Conservation (phyloP, 2,888 invertebrate genomes). For the Mesodorylaimus sp. region DNA sequence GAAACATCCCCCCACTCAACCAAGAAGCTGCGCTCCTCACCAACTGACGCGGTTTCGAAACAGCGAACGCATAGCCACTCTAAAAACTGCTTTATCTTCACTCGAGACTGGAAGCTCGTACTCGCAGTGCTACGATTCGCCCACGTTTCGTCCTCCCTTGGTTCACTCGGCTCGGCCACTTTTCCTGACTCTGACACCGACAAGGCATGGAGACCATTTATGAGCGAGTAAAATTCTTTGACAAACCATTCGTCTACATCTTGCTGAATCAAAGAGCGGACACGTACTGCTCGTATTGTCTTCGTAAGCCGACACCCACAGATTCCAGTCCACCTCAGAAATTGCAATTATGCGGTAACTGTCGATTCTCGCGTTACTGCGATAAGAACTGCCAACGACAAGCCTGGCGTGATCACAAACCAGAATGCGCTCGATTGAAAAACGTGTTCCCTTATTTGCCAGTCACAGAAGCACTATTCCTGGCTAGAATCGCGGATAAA, state of each 20-base stretch:
- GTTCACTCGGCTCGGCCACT: too few species aligned
- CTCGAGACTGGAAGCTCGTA: too few species aligned
- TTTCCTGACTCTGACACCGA: too few species aligned
- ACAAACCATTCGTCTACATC: constrained; percentile 22
- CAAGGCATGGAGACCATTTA: too few species aligned
- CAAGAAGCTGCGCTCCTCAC: too few species aligned
- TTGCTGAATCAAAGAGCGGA: constrained; percentile 18
- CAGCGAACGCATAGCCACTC: too few species aligned
- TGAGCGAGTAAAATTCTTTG: constrained; percentile 13
- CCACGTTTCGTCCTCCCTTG: too few species aligned
- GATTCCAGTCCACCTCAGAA: too few species aligned
- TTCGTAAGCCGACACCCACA: constrained; percentile 16
- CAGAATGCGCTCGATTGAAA: constrained; percentile 23
- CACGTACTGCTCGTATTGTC: constrained; percentile 22
- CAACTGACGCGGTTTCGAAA: too few species aligned
- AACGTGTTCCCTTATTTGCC: constrained; percentile 24
- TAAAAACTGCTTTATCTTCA: too few species aligned
- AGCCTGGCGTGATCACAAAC: constrained; percentile 21
- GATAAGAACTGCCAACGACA: constrained; percentile 20
- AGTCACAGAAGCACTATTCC: constrained; percentile 24
- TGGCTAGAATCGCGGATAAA: constrained; percentile 21
- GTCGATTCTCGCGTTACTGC: constrained; percentile 19
- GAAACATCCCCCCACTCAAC: too few species aligned
- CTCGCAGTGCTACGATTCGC: too few species aligned
- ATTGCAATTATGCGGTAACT: constrained; percentile 19